phyloP scores from a whole-genome alignment of 1,140 invertebrate genomes.

The Bradynema listronoti region DNA sequence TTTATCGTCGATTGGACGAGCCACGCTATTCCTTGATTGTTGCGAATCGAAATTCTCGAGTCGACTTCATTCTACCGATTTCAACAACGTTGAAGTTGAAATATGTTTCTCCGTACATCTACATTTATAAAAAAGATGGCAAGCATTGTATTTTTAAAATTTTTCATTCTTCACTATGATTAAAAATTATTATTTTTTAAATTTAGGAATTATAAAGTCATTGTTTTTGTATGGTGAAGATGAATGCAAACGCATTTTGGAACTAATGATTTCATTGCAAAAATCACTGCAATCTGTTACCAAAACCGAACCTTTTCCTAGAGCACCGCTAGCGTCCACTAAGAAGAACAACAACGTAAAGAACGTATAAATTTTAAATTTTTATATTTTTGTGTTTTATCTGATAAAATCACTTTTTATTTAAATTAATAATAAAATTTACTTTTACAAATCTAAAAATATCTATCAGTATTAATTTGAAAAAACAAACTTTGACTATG shows the following conservation, averaged over 20 bases:
- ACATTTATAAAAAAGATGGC: conserved; percentile 38
- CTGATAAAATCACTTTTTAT: not conserved
- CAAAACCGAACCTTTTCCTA: not conserved
- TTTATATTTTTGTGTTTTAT: not conserved
- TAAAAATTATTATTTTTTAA: conserved; percentile 10
- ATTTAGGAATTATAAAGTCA: conserved; percentile 21
- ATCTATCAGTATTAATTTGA: too few relatives aligned
- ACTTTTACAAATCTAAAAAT: too few relatives aligned
- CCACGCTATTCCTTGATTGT: conserved; percentile 44
- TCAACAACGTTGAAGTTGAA: conserved; percentile 12
- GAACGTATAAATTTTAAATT: not conserved
- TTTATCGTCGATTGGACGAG: conserved; percentile 32
- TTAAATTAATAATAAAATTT: not conserved
- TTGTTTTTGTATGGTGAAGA: conserved; percentile 25
- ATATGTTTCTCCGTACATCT: conserved; percentile 39
- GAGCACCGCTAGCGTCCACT: not conserved
- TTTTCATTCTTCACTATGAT: not conserved
- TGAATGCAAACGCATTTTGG: conserved; percentile 31
- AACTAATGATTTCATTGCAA: too few relatives aligned
- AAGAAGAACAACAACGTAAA: not conserved
- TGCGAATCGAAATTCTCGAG: conserved; percentile 42
- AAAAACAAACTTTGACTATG: too few relatives aligned
- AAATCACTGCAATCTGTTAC: not conserved
- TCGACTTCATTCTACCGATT: conserved; percentile 43
- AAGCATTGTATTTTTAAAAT: conserved; percentile 1